These are phyloP conservation scores for Strix aluco DNA, from an alignment of 2,113 vertebrate genomes.

Conservation along the genomic window DNA sequence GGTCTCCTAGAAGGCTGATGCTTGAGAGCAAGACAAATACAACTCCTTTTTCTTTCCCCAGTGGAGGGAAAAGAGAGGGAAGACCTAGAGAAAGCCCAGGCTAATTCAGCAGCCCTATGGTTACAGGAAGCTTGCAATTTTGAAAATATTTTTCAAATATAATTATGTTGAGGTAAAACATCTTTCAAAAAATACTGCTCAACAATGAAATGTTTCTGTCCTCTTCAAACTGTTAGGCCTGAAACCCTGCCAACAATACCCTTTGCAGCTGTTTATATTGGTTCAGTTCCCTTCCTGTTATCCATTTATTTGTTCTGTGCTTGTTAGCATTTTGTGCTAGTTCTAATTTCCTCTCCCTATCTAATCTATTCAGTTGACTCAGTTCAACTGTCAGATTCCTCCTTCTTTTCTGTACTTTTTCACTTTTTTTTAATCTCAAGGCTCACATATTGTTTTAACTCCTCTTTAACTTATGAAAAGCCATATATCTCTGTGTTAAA, in stretches of 20 bases:
- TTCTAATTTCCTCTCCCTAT: slow-evolving; percentile 70
- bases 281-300: slow-evolving; percentile 69
- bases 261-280: slow-evolving; percentile 71
- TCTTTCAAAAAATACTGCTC: slow-evolving; percentile 60
- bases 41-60: neutral
- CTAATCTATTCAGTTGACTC: slow-evolving; percentile 42
- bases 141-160: slow-evolving; percentile 63
- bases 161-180: slow-evolving; percentile 67
- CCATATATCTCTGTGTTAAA: neutral
- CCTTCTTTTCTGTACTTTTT: neutral
- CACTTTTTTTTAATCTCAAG: neutral
- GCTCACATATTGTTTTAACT: slow-evolving; percentile 23
- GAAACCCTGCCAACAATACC: slow-evolving; percentile 66
- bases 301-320: slow-evolving; percentile 65
- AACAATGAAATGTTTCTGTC: slow-evolving; percentile 69
- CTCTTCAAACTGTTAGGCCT: slow-evolving; percentile 56
- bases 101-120: neutral
- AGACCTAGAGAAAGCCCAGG: neutral
- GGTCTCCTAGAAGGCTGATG: neutral
- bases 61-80: neutral
- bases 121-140: neutral
- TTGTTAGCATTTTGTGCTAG: slow-evolving; percentile 67
- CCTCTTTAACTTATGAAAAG: neutral
- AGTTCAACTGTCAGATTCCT: slow-evolving; percentile 15
- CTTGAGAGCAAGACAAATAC: neutral